phyloP scores from a whole-genome alignment of 2,113 vertebrate species.

The Lophochroa leadbeateri region DNA sequence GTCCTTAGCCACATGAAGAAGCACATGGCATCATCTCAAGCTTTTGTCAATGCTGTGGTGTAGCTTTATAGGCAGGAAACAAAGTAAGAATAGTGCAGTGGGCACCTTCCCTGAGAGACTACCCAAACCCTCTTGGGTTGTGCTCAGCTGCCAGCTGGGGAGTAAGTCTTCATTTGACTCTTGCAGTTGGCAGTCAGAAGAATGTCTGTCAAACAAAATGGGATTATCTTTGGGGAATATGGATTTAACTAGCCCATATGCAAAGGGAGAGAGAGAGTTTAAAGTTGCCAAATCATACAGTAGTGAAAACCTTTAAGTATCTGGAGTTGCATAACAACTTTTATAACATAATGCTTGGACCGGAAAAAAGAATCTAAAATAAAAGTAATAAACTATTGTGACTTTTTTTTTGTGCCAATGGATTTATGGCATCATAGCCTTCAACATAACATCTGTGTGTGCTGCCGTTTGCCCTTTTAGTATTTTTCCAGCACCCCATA shows the following conservation, averaged over 20 bases:
- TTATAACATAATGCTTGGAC: conserved; percentile 8
- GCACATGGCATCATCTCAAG: not conserved
- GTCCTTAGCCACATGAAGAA: not conserved
- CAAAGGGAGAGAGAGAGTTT: not conserved
- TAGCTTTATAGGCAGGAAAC: conserved; percentile 26
- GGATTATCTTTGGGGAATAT: not conserved
- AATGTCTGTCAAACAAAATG: not conserved
- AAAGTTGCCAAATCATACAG: not conserved
- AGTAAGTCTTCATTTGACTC: not conserved
- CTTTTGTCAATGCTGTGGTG: not conserved
- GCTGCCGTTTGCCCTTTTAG: conserved; percentile 45
- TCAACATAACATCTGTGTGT: not conserved
- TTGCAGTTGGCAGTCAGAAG: not conserved
- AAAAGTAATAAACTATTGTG: not conserved
- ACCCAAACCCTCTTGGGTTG: not conserved
- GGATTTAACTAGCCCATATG: not conserved
- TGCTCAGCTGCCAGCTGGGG: not conserved
- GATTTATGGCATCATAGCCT: conserved; percentile 31
- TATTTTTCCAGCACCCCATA: conserved; percentile 50
- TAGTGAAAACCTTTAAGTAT: not conserved
- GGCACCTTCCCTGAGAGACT: not conserved
- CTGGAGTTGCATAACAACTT: not conserved
- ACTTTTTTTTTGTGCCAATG: conserved; percentile 15
- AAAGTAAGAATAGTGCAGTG: not conserved
- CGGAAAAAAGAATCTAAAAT: conserved; percentile 28